Conservation (phyloP, 92 coral and sea anemone species). For the Isaurus tuberculatus region DNA sequence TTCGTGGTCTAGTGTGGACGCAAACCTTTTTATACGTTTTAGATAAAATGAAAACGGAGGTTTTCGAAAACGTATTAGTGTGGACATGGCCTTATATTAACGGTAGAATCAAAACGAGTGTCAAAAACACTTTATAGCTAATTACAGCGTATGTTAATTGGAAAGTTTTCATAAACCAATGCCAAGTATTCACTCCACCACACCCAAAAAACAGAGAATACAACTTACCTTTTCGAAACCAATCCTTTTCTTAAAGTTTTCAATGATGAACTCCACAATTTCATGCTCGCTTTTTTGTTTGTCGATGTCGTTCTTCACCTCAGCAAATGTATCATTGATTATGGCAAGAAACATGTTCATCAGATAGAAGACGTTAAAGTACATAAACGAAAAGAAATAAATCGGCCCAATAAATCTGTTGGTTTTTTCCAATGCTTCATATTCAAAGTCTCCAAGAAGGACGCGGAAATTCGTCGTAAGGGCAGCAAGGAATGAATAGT, state of each 20-base stretch:
- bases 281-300: constrained; percentile 80
- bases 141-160: no score
- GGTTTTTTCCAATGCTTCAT: constrained; percentile 54
- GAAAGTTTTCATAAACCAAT: no score
- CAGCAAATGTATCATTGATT: constrained; percentile 90
- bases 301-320: constrained; percentile 68
- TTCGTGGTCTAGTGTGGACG: no score
- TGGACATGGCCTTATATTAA: no score
- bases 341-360: constrained; percentile 97
- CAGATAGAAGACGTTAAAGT: constrained; percentile 80
- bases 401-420: constrained; percentile 78
- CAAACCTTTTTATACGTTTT: no score
- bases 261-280: constrained; percentile 82
- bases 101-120: no score
- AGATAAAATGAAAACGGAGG: no score
- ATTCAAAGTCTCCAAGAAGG: constrained; percentile 90
- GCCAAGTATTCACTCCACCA: no score
- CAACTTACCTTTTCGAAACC: constrained; percentile 27
- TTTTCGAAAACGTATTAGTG: no score
- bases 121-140: no score
- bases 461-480: constrained; percentile 79
- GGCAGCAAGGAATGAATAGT: constrained; percentile 59
- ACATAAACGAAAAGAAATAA: constrained; percentile 89
- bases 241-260: constrained; percentile 62
- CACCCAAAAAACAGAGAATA: no score